Evolutionary conservation across 2,888 invertebrate genomes (phyloP).

Genomic region (Nephrotoma flavescens): DNA sequence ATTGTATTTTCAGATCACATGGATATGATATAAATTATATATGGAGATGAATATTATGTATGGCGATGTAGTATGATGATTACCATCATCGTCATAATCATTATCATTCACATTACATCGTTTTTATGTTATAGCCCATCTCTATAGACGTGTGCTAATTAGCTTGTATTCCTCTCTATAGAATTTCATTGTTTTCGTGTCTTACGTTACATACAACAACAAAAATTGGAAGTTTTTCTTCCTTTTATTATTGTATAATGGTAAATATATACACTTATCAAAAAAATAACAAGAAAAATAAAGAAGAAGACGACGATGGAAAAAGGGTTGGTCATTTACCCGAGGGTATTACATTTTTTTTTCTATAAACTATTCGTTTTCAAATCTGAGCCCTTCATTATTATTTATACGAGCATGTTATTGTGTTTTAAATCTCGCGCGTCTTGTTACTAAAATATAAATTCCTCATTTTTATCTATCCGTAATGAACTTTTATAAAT

Average conservation of each 20-base stretch:
- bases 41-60: neutral
- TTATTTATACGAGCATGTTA: neutral
- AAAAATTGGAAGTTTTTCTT: neutral
- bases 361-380: neutral
- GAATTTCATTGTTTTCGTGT: slow-evolving; percentile 3
- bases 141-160: slow-evolving; percentile 3
- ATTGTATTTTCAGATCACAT: neutral
- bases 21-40: neutral
- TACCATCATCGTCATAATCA: neutral
- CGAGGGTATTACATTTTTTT: neutral
- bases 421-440: neutral
- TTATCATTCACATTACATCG: neutral
- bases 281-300: neutral
- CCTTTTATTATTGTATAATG: neutral
- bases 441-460: neutral
- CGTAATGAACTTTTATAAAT: neutral
- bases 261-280: neutral
- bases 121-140: neutral
- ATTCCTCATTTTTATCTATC: neutral
- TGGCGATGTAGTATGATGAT: neutral
- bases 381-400: neutral
- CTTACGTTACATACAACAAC: neutral
- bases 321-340: slow-evolving; percentile 2
- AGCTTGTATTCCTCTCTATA: slow-evolving; percentile 1
- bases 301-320: neutral